Conservation (phyloP, 2,888 invertebrate genomes). For the Drosophila basisetae region DNA sequence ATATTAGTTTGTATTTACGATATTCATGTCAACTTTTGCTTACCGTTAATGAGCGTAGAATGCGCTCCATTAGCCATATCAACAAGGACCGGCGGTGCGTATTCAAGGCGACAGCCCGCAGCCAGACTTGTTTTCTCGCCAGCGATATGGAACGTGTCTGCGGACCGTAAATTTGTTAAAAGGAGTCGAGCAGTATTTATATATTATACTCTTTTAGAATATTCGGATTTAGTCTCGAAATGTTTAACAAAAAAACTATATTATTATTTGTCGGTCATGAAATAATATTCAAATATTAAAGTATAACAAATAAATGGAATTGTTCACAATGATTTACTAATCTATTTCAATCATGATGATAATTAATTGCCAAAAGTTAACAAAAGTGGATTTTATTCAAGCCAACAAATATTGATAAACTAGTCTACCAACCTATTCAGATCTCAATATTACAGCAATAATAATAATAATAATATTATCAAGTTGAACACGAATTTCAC, state of each 20-base stretch:
- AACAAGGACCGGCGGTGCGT: constrained; percentile 86
- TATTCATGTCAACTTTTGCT: not conserved
- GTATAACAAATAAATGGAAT: no score
- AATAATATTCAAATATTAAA: not conserved
- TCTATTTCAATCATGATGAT: not conserved
- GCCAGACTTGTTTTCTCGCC: constrained; percentile 89
- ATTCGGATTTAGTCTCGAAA: not conserved
- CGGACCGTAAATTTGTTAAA: not conserved
- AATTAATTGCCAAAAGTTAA: not conserved
- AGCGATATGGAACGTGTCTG: constrained; percentile 87
- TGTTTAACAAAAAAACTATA: no score
- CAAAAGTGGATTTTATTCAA: not conserved
- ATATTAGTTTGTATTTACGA: not conserved
- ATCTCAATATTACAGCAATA: not conserved
- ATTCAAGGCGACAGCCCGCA: constrained; percentile 88
- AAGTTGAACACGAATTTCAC: constrained; percentile 2
- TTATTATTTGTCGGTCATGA: not conserved
- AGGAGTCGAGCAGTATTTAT: not conserved
- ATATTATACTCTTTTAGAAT: not conserved
- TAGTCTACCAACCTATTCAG: not conserved
- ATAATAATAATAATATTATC: not conserved
- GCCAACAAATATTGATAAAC: not conserved
- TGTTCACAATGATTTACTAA: no score
- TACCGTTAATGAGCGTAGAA: constrained; percentile 85
- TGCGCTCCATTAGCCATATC: constrained; percentile 87